A percentile compares a stretch with the other conserved stretches of the same genome.
Conservation (phyloP, 2,797 vertebrate genomes). For the Pangasius sanitwongsei region DNA sequence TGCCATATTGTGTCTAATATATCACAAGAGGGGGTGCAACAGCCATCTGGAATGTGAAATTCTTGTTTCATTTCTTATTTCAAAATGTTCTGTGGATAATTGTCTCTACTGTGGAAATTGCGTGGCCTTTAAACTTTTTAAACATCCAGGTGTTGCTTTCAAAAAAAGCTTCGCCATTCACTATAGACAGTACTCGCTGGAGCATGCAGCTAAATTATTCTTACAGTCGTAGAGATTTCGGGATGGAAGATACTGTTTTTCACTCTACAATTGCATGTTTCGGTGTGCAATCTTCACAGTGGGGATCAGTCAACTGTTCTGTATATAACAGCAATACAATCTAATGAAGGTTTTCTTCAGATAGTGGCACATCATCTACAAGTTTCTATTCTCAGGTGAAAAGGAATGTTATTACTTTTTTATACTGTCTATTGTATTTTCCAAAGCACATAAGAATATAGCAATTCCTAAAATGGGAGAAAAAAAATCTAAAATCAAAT, state of each 20-base stretch:
- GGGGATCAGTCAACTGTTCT: slow-evolving; percentile 33
- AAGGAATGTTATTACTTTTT: not conserved
- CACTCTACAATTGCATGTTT: slow-evolving; percentile 41
- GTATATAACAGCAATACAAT: slow-evolving; percentile 35
- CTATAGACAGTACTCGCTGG: slow-evolving; percentile 12
- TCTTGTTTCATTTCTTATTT: slow-evolving; percentile 10
- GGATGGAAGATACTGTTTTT: slow-evolving; percentile 34
- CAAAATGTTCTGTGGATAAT: slow-evolving; percentile 31
- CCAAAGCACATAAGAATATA: not conserved
- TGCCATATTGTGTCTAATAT: slow-evolving; percentile 37
- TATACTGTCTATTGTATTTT: not conserved
- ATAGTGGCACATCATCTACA: not conserved
- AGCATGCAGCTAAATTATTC: slow-evolving; percentile 27
- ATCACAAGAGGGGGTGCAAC: slow-evolving; percentile 23
- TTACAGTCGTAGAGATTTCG: slow-evolving; percentile 30
- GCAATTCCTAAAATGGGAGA: not conserved
- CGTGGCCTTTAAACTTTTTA: slow-evolving; percentile 17
- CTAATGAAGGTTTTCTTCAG: slow-evolving; percentile 31
- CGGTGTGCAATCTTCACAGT: slow-evolving; percentile 54
- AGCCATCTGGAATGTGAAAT: slow-evolving; percentile 42
- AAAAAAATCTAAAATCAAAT: not conserved
- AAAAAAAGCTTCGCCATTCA: slow-evolving; percentile 24
- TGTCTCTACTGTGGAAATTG: slow-evolving; percentile 17
- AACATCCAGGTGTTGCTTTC: slow-evolving; percentile 41
- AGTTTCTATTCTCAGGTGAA: not conserved